phyloP scores from a whole-genome alignment of 2,113 vertebrate species.

The Bucco capensis region DNA sequence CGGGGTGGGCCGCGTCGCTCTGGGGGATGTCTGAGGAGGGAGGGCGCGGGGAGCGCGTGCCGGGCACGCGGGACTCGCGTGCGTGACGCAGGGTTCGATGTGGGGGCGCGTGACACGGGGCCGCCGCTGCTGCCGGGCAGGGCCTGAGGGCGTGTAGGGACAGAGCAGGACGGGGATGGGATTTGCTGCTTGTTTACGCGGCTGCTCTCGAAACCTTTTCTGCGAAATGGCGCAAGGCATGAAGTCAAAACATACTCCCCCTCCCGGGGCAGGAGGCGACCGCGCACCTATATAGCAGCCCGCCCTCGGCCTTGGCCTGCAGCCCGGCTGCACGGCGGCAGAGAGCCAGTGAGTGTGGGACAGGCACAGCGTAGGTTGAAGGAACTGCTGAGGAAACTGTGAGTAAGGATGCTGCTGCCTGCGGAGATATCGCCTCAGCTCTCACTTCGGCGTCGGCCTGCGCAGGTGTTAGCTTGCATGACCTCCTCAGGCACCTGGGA shows the following conservation, averaged over 20 bases:
- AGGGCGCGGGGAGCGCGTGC: not conserved
- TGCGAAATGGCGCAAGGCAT: slow-evolving; percentile 7
- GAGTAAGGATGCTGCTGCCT: not conserved
- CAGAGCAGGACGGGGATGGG: not conserved
- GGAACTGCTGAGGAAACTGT: not conserved
- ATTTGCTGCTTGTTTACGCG: not conserved
- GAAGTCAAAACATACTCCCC: not conserved
- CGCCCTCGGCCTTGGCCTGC: not conserved
- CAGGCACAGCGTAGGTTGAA: accelerated
- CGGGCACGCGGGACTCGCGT: not conserved
- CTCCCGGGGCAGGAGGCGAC: not conserved
- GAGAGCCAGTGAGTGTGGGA: not conserved
- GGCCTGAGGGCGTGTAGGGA: not conserved
- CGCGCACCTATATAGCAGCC: not conserved
- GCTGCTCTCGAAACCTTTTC: not conserved
- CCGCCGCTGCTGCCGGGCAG: not conserved
- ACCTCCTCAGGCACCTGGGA: accelerated
- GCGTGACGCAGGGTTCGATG: not conserved
- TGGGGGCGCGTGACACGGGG: not conserved
- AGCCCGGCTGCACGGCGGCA: too few species aligned
- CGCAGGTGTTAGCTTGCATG: not conserved
- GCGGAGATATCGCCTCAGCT: not conserved
- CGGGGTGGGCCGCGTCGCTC: not conserved
- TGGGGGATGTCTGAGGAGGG: not conserved
- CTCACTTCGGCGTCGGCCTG: not conserved